Base-by-base conservation (phyloP, 1,140 invertebrate species). In the Helicoverpa zea region DNA sequence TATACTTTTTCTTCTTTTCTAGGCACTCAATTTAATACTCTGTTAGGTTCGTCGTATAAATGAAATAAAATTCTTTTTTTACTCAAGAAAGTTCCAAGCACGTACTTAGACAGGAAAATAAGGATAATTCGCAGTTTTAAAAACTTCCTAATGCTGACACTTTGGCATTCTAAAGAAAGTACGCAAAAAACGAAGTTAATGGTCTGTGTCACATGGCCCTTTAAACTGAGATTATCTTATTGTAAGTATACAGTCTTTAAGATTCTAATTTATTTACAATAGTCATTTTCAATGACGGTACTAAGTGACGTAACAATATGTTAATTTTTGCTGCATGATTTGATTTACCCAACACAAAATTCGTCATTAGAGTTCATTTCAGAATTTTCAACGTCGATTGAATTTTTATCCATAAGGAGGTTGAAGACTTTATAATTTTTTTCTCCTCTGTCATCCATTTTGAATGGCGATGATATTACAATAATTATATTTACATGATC, bases 261-360 rank as follows among this genome's bases (percentile, higher is more conserved):
- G 86, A 88, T 91, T 85, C 92, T 93, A 93, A 87, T 86, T 82
- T 93, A 91, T 92, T 86, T 91, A 92, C 88, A 91, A 81, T 87
- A 66, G 88, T 80, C 91, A 92, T 92, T 91, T 81, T 83, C 58
- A 91, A 92, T 89, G 88, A 87, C 89, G 29, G 81, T 84, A 84
- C 52, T 79, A 56, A 66, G 64, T 80, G 78, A 81, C 70, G 72
- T 61, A 83, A 81, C 81, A 79, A 78, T 77, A 66, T 64, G 63
- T 78, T 54, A 14, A 52, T 29, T 52, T 18, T 13, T 56, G 73
- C 13, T 47, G 35, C 9, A 59, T 75, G 73, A 49, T 52, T 64
- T 52, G 9, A 77, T 51, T 64, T 59, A 52, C n/a, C 59, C 56
- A n/a, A 16, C 18, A 59, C 3, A 74, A 11, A 61, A 18, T 59